phyloP scores from a whole-genome alignment of 2,888 invertebrate species.

The Zhengitettix transpicula region DNA sequence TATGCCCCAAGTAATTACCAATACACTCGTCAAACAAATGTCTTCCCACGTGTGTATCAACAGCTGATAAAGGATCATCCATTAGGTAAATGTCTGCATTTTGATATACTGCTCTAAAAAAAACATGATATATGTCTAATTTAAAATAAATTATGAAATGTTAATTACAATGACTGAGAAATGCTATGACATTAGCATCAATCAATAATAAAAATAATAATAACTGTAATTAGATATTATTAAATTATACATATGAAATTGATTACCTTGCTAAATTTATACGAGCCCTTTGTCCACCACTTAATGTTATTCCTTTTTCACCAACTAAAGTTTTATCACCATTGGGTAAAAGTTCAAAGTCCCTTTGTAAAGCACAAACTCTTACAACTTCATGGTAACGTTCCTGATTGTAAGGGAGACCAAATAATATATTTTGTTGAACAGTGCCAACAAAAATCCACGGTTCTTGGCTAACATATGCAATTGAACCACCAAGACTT shows the following conservation, averaged over 20 bases:
- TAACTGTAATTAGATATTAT: background rate
- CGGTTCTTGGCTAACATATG: slow-evolving; percentile 63
- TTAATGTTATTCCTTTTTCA: slow-evolving; percentile 59
- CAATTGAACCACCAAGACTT: slow-evolving; percentile 38
- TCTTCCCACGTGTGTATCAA: slow-evolving; percentile 58
- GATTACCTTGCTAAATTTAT: slow-evolving; percentile 48
- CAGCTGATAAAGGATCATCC: slow-evolving; percentile 69
- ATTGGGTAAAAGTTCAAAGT: slow-evolving; percentile 49
- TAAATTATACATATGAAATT: background rate
- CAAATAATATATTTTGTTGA: slow-evolving; percentile 65
- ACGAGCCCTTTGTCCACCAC: slow-evolving; percentile 66
- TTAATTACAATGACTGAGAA: background rate
- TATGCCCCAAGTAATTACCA: slow-evolving; percentile 22
- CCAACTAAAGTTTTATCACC: slow-evolving; percentile 62
- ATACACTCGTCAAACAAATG: slow-evolving; percentile 43
- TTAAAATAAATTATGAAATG: background rate
- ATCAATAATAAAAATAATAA: no score
- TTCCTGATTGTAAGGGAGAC: slow-evolving; percentile 37
- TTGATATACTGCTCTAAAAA: slow-evolving; percentile 42
- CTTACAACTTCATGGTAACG: slow-evolving; percentile 34
- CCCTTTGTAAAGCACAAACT: slow-evolving; percentile 44
- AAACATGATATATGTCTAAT: background rate
- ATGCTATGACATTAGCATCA: no score
- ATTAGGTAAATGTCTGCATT: slow-evolving; percentile 62
- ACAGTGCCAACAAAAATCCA: slow-evolving; percentile 60